A percentile compares a stretch with the other conserved stretches of the same genome.
Evolutionary conservation across 1,140 invertebrate species (phyloP).

Genomic region (Ditylenchus dipsaci): DNA sequence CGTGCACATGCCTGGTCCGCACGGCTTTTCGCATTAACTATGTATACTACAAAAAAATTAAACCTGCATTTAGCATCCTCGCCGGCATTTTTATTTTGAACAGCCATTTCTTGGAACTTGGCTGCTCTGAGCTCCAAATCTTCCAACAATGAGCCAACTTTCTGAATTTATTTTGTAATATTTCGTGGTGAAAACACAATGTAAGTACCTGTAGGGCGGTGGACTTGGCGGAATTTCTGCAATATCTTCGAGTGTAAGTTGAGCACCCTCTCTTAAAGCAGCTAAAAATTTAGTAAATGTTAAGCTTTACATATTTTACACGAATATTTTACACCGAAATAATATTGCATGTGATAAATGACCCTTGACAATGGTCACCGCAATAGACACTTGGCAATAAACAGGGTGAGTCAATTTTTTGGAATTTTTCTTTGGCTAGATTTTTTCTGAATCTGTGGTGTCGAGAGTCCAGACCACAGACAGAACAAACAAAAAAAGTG

Average conservation of each 20-base stretch:
- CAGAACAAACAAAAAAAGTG: too few species aligned
- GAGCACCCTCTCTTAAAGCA: constrained; percentile 12
- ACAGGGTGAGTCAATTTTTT: too few species aligned
- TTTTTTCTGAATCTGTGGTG: too few species aligned
- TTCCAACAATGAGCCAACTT: background rate
- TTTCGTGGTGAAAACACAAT: background rate
- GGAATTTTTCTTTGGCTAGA: too few species aligned
- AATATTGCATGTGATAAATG: too few species aligned
- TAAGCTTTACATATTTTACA: too few species aligned
- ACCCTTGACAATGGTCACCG: too few species aligned
- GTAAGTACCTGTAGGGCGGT: constrained; percentile 12
- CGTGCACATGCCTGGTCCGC: too few species aligned
- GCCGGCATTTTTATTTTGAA: background rate
- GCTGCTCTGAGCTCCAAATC: constrained; percentile 1
- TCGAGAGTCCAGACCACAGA: too few species aligned
- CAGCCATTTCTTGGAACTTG: background rate
- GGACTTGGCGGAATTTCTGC: constrained; percentile 22
- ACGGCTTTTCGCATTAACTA: too few species aligned
- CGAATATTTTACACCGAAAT: too few species aligned
- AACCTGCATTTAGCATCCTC: background rate
- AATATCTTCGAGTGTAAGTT: constrained; percentile 17
- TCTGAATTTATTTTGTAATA: background rate
- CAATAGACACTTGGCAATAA: too few species aligned
- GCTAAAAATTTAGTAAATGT: constrained; percentile 8
- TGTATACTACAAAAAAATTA: background rate